These are phyloP conservation scores for Stictonetta naevosa DNA, from an alignment of 2,113 vertebrate species.

Conservation along the genomic window DNA sequence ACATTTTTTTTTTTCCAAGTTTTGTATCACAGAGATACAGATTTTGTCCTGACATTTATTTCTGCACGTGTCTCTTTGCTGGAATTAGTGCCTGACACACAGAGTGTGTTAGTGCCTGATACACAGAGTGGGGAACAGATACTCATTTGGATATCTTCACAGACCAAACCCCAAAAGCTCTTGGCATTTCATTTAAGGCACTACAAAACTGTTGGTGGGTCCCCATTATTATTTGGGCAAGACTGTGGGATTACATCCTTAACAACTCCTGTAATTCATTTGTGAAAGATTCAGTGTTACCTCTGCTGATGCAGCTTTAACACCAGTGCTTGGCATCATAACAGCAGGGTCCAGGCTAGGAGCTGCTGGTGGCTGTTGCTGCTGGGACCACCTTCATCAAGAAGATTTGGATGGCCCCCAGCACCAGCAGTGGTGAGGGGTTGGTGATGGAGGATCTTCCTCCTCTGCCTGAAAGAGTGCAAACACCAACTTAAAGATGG, in stretches of 20 bases:
- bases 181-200: neutral
- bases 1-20: neutral
- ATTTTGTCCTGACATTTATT: neutral
- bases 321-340: neutral
- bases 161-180: neutral
- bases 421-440: neutral
- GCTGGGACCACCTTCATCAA: neutral
- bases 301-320: neutral
- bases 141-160: neutral
- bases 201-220: neutral
- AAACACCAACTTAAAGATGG: neutral
- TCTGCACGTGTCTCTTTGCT: neutral
- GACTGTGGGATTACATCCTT: neutral
- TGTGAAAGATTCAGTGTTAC: neutral
- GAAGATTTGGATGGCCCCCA: neutral
- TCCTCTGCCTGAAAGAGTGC: neutral
- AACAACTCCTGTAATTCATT: neutral
- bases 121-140: neutral
- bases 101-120: neutral
- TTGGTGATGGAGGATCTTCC: neutral
- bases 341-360: neutral
- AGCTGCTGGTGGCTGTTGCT: neutral
- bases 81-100: neutral
- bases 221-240: neutral
- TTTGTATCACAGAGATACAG: neutral